Percentiles rank a stretch among this genome's conserved stretches.
These are phyloP conservation scores for Sprattus sprattus DNA, from an alignment of 2,113 vertebrate species.

Conservation along the genomic window DNA sequence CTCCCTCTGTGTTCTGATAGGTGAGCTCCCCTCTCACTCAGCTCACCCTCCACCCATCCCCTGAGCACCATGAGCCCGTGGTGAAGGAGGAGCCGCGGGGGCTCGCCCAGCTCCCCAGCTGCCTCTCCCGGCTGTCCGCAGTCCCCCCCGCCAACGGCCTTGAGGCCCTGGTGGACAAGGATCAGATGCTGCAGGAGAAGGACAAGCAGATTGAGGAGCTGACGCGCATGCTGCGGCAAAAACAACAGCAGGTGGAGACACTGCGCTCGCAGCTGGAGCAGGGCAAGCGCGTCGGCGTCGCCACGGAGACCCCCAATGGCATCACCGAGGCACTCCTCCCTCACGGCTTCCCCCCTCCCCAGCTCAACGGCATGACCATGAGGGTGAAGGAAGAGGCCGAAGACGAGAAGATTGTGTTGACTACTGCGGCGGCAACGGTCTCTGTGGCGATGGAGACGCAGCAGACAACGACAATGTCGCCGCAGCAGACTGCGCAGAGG, in stretches of 20 bases:
- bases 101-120: slow-evolving; percentile 52
- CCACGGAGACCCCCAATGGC: neutral
- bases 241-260: slow-evolving; percentile 92
- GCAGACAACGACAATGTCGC: slow-evolving; percentile 49
- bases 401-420: slow-evolving; percentile 49
- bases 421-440: neutral
- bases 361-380: slow-evolving; percentile 57
- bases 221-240: slow-evolving; percentile 91
- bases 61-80: slow-evolving; percentile 71
- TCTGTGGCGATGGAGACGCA: slow-evolving; percentile 53
- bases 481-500: slow-evolving; percentile 31
- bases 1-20: slow-evolving; percentile 52
- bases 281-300: slow-evolving; percentile 69
- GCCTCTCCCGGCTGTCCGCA: slow-evolving; percentile 45
- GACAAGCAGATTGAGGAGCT: slow-evolving; percentile 94
- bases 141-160: slow-evolving; percentile 9
- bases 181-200: slow-evolving; percentile 96
- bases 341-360: neutral
- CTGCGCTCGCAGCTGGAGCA: slow-evolving; percentile 89
- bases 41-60: slow-evolving; percentile 82
- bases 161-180: slow-evolving; percentile 76
- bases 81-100: slow-evolving; percentile 24
- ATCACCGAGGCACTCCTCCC: neutral
- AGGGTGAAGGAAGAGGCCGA: slow-evolving; percentile 67
- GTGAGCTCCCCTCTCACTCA: slow-evolving; percentile 89